Evolutionary conservation across 1,140 invertebrate genomes (phyloP).

Genomic region (Penaeus vannamei): DNA sequence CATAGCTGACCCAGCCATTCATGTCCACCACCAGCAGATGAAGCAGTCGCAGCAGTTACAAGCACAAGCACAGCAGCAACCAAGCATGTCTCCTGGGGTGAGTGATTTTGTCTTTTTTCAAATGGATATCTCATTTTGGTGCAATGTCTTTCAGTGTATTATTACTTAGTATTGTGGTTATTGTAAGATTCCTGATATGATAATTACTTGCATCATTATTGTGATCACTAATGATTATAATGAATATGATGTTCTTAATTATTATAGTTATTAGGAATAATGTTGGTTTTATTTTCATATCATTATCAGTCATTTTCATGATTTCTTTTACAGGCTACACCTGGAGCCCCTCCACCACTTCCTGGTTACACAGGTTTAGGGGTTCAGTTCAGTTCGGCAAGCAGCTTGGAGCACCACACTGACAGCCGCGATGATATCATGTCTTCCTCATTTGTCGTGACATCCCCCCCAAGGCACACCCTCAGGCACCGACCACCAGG

Average conservation of each 20-base stretch:
- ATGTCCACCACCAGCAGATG: slow-evolving; percentile 12
- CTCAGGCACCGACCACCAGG: slow-evolving; percentile 81
- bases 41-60: slow-evolving; percentile 44
- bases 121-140: background rate
- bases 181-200: too few relatives aligned
- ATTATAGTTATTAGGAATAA: too few relatives aligned
- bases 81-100: slow-evolving; percentile 44
- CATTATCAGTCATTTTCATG: background rate
- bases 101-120: background rate
- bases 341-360: slow-evolving; percentile 7
- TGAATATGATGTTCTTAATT: too few relatives aligned
- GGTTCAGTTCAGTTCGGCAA: slow-evolving; percentile 22
- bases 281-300: too few relatives aligned
- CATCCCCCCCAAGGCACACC: slow-evolving; percentile 64
- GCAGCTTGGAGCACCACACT: slow-evolving; percentile 68
- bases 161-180: too few relatives aligned
- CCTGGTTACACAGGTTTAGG: slow-evolving; percentile 38
- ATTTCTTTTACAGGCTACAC: background rate
- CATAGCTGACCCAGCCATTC: slow-evolving; percentile 23
- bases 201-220: too few relatives aligned
- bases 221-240: too few relatives aligned
- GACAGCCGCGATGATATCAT: slow-evolving; percentile 66
- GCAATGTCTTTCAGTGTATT: background rate
- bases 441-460: slow-evolving; percentile 66
- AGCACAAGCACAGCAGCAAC: slow-evolving; percentile 26